phyloP scores from a whole-genome alignment of 2,888 invertebrate genomes.

The Micoletzkya japonica region DNA sequence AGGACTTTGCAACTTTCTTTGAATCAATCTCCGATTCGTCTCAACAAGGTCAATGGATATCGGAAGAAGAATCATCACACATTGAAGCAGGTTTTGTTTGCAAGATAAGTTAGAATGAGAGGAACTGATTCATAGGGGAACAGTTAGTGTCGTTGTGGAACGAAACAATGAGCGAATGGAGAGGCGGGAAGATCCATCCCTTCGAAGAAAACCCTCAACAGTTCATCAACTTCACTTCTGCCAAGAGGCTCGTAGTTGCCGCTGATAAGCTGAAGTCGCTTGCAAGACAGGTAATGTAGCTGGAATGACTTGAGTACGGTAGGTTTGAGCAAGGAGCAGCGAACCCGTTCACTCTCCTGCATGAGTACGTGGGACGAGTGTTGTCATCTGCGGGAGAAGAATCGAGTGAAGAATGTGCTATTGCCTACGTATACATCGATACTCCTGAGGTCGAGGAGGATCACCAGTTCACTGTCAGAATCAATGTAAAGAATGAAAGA shows the following conservation, averaged over 20 bases:
- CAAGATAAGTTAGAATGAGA: slow-evolving; percentile 9
- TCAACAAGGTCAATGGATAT: slow-evolving; percentile 32
- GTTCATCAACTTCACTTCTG: slow-evolving; percentile 34
- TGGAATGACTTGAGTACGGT: not conserved
- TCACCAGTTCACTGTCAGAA: slow-evolving; percentile 12
- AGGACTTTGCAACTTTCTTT: slow-evolving; percentile 35
- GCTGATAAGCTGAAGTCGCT: slow-evolving; percentile 44
- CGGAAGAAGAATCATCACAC: slow-evolving; percentile 30
- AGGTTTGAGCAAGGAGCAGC: slow-evolving; percentile 37
- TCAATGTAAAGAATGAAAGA: slow-evolving; percentile 10
- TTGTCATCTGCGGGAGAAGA: slow-evolving; percentile 20
- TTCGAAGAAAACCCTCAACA: not conserved
- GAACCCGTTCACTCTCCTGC: slow-evolving; percentile 44
- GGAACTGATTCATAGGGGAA: slow-evolving; percentile 22
- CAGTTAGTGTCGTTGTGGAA: slow-evolving; percentile 37
- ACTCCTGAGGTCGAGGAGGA: slow-evolving; percentile 12
- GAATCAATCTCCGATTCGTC: slow-evolving; percentile 37
- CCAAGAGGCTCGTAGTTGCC: slow-evolving; percentile 36
- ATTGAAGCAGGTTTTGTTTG: slow-evolving; percentile 12
- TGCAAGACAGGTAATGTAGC: slow-evolving; percentile 38
- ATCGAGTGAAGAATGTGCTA: not conserved
- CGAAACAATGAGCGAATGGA: slow-evolving; percentile 41
- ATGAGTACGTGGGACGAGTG: slow-evolving; percentile 43
- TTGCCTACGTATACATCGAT: not conserved
- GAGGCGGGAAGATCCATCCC: slow-evolving; percentile 35